Evolutionary conservation across 2,113 vertebrate species (phyloP), one percentile per base, ranked within the genome.

Genomic region (Aleadryas rufinucha): DNA sequence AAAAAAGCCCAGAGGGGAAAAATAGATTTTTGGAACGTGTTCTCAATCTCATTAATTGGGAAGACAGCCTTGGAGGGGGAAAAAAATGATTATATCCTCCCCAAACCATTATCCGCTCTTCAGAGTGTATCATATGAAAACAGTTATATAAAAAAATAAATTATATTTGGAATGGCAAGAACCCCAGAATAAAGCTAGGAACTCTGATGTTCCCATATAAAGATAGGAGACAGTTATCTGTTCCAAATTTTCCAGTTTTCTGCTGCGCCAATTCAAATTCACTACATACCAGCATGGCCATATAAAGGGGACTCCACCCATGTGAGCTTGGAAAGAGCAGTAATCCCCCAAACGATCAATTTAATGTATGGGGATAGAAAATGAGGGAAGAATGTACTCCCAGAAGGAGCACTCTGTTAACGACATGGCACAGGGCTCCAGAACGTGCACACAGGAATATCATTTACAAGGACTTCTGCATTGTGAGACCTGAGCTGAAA

Each of bases 141-240:
- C 84, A 97, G 96, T 97, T 97, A 97, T 94, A 93, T 97, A 97
- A 97, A 97, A 97, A 96, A 97, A 97, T 97, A 97, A 97, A 97
- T 97, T 97, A 96, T 97, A 97, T 97, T 97, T 97, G 97, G 94
- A 97, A 97, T 97, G 97, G 97, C 97, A 97, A 94, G 87, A 94
- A 94, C 96, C 96, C 97, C 97, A 97, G 97, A 97, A 97, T 97
- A 97, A 97, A 97, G 96, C 97, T 96, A 96, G 89, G 72, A 97
- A 95, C 93, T 97, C 92, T 93, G 97, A 97, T 95, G 96, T 97
- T 97, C 97, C 97, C 97, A 97, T 97, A 97, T 94, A 97, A 97
- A 97, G 97, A 97, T 97, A 97, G 96, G 97, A 97, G 97, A 97
- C 96, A 97, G 95, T 71, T 97, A 97, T 97, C 97, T 97, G 97